A percentile compares a stretch with the other conserved stretches of the same genome.
These are phyloP conservation scores for Hydrochoerus hydrochaeris DNA, from an alignment of 2,113 vertebrate species.

Conservation along the genomic window DNA sequence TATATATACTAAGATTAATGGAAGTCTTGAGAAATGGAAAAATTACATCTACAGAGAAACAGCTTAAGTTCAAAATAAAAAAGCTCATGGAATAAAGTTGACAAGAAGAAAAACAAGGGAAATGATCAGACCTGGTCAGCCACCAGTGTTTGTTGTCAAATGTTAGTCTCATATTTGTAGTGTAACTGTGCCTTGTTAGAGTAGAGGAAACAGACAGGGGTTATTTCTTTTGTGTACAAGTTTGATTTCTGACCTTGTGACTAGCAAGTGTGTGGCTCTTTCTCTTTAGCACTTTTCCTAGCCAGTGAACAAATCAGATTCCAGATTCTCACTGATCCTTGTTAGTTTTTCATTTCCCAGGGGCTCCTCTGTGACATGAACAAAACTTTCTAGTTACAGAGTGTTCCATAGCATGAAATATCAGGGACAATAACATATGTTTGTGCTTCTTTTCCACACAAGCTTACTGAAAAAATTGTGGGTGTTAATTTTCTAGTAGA, in stretches of 20 bases:
- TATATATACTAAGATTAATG: background rate
- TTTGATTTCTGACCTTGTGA: conserved; percentile 48
- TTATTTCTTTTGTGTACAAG: conserved; percentile 42
- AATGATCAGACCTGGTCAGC: background rate
- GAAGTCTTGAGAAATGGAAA: background rate
- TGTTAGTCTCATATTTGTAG: conserved; percentile 37
- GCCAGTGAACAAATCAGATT: conserved; percentile 22
- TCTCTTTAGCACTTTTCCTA: background rate
- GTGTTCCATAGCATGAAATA: conserved; percentile 38
- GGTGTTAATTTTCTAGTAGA: background rate
- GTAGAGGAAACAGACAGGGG: conserved; percentile 28
- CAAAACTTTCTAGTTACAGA: conserved; percentile 56
- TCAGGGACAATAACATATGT: background rate
- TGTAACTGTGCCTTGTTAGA: conserved; percentile 37
- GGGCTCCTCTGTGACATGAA: conserved; percentile 52
- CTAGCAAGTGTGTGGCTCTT: background rate
- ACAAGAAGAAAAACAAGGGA: background rate
- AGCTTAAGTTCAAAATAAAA: conserved; percentile 22
- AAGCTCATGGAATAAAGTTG: background rate
- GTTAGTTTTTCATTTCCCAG: conserved; percentile 68
- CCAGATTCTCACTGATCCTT: conserved; percentile 63
- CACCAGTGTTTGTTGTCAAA: background rate
- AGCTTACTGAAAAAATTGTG: conserved; percentile 1
- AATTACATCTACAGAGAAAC: background rate
- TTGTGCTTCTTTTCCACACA: background rate